Conservation (phyloP, 2,888 invertebrate genomes). For the Petrolisthes cinctipes region DNA sequence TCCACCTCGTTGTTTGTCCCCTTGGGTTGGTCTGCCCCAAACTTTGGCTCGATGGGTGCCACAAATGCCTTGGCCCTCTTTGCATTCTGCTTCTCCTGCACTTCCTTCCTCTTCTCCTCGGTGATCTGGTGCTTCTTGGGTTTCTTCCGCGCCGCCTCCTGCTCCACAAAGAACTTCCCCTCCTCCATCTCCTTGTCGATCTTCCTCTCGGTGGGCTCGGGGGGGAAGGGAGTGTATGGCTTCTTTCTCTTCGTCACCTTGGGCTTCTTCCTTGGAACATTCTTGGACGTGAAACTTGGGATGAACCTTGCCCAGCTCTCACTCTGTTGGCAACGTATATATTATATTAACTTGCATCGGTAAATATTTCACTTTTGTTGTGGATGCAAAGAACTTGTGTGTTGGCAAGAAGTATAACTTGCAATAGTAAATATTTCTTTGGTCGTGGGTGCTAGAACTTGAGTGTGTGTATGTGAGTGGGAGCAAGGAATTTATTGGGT, state of each 20-base stretch:
- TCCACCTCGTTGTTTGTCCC: conserved; percentile 73
- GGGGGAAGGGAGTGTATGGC: conserved; percentile 97
- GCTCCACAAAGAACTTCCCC: conserved; percentile 96
- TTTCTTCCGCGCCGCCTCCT: conserved; percentile 78
- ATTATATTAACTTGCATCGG: background rate
- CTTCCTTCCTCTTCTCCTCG: conserved; percentile 81
- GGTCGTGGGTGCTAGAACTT: too few species aligned
- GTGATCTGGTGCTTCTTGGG: conserved; percentile 77
- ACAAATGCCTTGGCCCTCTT: conserved; percentile 84
- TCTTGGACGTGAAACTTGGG: conserved; percentile 92
- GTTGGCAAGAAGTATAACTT: background rate
- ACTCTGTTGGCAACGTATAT: conserved; percentile 71
- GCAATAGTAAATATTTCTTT: background rate
- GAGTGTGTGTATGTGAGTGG: background rate
- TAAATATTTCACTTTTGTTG: background rate
- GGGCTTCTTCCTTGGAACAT: conserved; percentile 88
- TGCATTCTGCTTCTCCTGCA: conserved; percentile 81
- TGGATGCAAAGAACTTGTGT: background rate
- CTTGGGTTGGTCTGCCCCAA: conserved; percentile 67
- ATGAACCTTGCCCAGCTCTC: conserved; percentile 98
- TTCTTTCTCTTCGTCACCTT: conserved; percentile 90
- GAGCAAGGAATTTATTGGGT: too few species aligned
- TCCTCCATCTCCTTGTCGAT: conserved; percentile 90
- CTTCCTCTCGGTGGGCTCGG: conserved; percentile 91
- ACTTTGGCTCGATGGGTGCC: conserved; percentile 79